Evolutionary conservation across 2,888 invertebrate species (phyloP).

Genomic region (Polymixis flavicincta): DNA sequence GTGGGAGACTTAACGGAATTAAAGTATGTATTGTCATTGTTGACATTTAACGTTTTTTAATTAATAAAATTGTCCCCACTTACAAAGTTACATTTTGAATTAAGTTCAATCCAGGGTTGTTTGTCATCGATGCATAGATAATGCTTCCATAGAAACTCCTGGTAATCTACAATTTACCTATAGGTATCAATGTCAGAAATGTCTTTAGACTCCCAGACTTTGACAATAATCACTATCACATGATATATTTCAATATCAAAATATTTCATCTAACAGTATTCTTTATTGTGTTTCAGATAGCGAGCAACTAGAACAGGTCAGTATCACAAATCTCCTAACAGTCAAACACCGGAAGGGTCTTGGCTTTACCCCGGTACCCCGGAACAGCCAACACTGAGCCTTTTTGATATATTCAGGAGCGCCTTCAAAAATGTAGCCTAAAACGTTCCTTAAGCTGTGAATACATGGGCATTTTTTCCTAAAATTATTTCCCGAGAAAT

Average conservation of each 20-base stretch:
- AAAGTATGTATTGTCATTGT: conserved; percentile 1
- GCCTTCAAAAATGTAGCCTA: conserved; percentile 61
- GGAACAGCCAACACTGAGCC: conserved; percentile 45
- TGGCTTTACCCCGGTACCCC: conserved; percentile 34
- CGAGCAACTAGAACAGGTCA: conserved; percentile 48
- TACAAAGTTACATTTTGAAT: background rate
- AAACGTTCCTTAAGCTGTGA: conserved; percentile 39
- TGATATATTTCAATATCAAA: background rate
- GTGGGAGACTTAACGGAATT: background rate
- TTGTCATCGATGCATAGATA: background rate
- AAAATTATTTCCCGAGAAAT: background rate
- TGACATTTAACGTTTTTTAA: background rate
- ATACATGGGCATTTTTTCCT: background rate
- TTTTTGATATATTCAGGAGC: conserved; percentile 59
- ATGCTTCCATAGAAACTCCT: background rate
- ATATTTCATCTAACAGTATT: conserved; percentile 25
- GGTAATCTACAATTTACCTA: background rate
- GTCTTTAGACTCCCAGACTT: background rate
- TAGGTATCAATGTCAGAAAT: background rate
- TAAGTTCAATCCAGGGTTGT: background rate
- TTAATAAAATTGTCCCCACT: background rate
- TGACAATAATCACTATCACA: background rate
- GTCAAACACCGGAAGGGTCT: conserved; percentile 53
- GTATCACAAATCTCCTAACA: conserved; percentile 42
- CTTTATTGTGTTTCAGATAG: conserved; percentile 51